Evolutionary conservation across 2,113 vertebrate genomes (phyloP).

Genomic region (Muscicapa adusta): DNA sequence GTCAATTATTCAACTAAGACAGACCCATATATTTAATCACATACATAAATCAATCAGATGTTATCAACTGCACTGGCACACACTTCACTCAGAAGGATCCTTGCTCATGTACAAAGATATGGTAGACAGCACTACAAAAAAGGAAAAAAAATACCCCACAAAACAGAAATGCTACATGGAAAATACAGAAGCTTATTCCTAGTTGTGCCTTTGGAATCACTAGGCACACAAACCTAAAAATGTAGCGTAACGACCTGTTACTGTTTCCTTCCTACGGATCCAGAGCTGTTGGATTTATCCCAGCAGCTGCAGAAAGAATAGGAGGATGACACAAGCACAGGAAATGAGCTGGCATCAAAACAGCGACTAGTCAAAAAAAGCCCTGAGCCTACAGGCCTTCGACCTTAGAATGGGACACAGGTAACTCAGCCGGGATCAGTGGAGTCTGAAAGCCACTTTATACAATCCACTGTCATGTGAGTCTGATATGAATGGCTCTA

Average conservation of each 20-base stretch:
- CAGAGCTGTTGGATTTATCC: not conserved
- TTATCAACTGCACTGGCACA: not conserved
- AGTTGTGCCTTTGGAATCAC: not conserved
- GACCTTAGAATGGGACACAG: conserved; percentile 30
- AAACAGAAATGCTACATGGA: not conserved
- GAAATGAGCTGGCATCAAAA: not conserved
- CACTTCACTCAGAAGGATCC: not conserved
- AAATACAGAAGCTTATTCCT: not conserved
- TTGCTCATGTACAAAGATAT: not conserved
- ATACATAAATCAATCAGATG: not conserved
- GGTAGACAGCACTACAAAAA: not conserved
- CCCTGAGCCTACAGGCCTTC: conserved; percentile 45
- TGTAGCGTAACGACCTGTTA: accelerated
- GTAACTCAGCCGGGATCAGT: conserved; percentile 15
- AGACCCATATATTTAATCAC: accelerated
- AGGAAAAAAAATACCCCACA: accelerated
- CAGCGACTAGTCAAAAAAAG: not conserved
- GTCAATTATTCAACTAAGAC: not conserved
- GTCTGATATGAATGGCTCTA: not conserved
- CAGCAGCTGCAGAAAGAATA: not conserved
- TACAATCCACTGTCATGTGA: conserved; percentile 25
- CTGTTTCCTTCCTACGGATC: not conserved
- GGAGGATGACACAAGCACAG: not conserved
- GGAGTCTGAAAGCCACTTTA: conserved; percentile 65
- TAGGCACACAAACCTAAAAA: not conserved